phyloP scores from a whole-genome alignment of 2,797 vertebrate genomes.

The Falco peregrinus region DNA sequence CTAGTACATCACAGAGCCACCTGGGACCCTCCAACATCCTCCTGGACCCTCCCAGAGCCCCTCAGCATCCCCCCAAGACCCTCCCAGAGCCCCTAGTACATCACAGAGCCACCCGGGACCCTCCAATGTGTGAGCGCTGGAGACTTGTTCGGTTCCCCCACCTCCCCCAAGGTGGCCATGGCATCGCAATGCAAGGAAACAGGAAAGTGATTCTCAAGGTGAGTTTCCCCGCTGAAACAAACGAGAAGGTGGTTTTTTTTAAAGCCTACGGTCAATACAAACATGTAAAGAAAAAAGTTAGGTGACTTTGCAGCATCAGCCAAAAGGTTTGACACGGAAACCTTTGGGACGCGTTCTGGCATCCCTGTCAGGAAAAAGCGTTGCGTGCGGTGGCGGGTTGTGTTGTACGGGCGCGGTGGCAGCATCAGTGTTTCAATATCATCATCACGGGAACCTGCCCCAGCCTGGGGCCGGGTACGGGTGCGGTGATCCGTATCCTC shows the following conservation, averaged over 20 bases:
- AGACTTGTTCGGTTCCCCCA: neutral
- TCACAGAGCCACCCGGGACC: too few relatives aligned
- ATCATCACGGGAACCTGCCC: neutral
- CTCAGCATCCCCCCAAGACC: neutral
- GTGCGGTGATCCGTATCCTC: neutral
- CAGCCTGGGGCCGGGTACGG: rapidly evolving
- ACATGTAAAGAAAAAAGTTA: neutral
- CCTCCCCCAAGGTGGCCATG: neutral
- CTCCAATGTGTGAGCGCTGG: neutral
- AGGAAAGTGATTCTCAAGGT: too few relatives aligned
- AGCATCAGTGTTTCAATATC: neutral
- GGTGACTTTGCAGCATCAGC: neutral
- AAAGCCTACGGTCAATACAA: rapidly evolving
- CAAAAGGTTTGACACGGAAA: neutral
- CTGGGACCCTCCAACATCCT: too few relatives aligned
- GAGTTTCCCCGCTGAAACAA: neutral
- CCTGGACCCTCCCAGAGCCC: neutral
- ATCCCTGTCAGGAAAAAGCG: too few relatives aligned
- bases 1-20: too few relatives aligned
- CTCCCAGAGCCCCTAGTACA: too few relatives aligned
- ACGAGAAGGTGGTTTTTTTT: neutral
- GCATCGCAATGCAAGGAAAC: neutral
- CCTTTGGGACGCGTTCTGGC: neutral
- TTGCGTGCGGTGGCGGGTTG: too few relatives aligned
- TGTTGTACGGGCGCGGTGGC: neutral